A percentile compares a stretch with the other conserved stretches of the same genome.
Conservation (phyloP, 2,797 vertebrate genomes). For the Argentina silus region DNA sequence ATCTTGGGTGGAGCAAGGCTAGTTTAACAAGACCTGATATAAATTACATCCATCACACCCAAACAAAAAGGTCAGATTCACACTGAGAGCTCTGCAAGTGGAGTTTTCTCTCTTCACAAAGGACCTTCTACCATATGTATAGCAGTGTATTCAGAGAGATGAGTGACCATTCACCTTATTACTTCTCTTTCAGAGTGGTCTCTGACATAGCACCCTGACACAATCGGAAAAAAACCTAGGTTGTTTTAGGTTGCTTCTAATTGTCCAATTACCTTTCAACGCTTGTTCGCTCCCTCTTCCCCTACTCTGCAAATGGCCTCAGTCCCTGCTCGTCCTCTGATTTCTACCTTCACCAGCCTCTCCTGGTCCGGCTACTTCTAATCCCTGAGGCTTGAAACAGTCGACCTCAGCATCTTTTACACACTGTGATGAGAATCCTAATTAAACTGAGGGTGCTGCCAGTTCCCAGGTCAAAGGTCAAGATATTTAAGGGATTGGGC, state of each 20-base stretch:
- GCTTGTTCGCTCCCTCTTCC: neutral
- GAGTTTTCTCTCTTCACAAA: neutral
- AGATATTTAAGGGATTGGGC: neutral
- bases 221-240: too few species aligned
- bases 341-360: too few species aligned
- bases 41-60: neutral
- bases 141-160: neutral
- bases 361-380: neutral
- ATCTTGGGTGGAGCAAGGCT: neutral
- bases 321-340: neutral
- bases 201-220: too few species aligned
- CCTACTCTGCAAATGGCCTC: neutral
- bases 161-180: too few species aligned
- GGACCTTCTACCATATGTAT: neutral
- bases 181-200: too few species aligned
- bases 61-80: neutral
- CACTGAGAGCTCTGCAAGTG: neutral
- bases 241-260: neutral
- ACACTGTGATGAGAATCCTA: constrained; percentile 16
- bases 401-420: constrained; percentile 11
- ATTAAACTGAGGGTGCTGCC: neutral
- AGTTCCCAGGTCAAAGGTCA: constrained; percentile 7
- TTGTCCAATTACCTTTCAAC: neutral
- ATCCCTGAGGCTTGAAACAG: neutral
- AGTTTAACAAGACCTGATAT: neutral